Conservation (phyloP, 2,797 vertebrate genomes). For the Crenichthys baileyi region DNA sequence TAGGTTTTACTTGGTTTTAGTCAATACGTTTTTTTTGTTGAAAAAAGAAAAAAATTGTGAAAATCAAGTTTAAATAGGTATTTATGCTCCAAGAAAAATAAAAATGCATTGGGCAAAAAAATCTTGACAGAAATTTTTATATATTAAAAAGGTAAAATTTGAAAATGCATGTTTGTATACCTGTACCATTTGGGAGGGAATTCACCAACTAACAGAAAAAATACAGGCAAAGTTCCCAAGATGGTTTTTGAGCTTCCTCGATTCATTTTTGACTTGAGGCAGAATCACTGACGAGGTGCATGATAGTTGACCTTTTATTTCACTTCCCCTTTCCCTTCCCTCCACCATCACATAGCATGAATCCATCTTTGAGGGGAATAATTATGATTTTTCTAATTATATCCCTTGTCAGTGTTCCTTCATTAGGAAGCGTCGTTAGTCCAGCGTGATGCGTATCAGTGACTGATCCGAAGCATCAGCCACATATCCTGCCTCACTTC, state of each 20-base stretch:
- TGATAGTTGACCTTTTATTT: slow-evolving; percentile 31
- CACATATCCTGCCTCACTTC: slow-evolving; percentile 62
- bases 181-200: no score
- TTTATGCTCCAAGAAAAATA: no score
- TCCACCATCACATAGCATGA: slow-evolving; percentile 16
- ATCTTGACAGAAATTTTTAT: no score
- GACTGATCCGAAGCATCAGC: slow-evolving; percentile 60
- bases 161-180: no score
- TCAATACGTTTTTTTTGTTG: no score
- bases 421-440: slow-evolving; percentile 62
- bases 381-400: slow-evolving; percentile 62
- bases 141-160: no score
- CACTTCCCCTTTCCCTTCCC: neutral
- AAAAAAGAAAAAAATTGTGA: no score
- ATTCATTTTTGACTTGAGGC: neutral
- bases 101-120: no score
- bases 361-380: slow-evolving; percentile 51
- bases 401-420: slow-evolving; percentile 41
- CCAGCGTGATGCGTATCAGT: slow-evolving; percentile 47
- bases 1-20: no score
- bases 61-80: no score
- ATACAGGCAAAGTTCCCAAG: no score
- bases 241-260: neutral
- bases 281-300: neutral
- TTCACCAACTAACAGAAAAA: no score